Base-by-base conservation (phyloP, 2,797 vertebrate genomes). In the Pseudopleuronectes americanus region DNA sequence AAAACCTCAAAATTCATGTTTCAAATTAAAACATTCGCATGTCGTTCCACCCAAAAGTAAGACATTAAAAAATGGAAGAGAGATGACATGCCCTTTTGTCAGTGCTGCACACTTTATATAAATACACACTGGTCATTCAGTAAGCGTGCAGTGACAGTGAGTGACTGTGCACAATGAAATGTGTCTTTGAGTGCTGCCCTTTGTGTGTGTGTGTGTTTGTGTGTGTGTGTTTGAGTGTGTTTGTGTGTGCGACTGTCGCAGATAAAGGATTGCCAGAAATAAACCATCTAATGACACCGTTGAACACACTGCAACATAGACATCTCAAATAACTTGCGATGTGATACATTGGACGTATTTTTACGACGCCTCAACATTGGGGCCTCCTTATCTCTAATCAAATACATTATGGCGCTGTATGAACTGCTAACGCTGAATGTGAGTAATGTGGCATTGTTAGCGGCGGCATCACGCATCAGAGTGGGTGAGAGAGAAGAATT, bases 91-190 rank as follows among this genome's bases (percentile, higher is more conserved):
- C 87, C 90, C 85, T 81, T 31, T 62, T 60, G 68, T 91, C 82
- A 87, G 83, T 80, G 86, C 86, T 88, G 60, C 84, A 87, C 77
- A 78, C 76, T 81, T 79, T 54, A 86, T 79, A 63, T 72, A 71
- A 45, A 45, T 61, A 82, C 81, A 88, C 85, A 87, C 81, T 64
- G 86, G 90, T 87, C 88, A 89, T 81, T 91, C 87, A 71, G 81
- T 83, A 77, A 89, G 86, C 89, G 88, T 89, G 90, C 90, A 86
- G 84, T 88, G 90, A 83, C 77, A 80, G 87, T 85, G 90, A 77
- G 84, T 76, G 88, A 87, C 68, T 83, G 82, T 83, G 81, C 84
- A 88, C 71, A 77, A 85, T 90, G 87, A 79, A 78, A 80, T 8
- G 56, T 77, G 54, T 68, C 61, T 77, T 57, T 73, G 22, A 52